Evolutionary conservation across 2,888 invertebrate species (phyloP).

Genomic region (Drosophila setosimentum): DNA sequence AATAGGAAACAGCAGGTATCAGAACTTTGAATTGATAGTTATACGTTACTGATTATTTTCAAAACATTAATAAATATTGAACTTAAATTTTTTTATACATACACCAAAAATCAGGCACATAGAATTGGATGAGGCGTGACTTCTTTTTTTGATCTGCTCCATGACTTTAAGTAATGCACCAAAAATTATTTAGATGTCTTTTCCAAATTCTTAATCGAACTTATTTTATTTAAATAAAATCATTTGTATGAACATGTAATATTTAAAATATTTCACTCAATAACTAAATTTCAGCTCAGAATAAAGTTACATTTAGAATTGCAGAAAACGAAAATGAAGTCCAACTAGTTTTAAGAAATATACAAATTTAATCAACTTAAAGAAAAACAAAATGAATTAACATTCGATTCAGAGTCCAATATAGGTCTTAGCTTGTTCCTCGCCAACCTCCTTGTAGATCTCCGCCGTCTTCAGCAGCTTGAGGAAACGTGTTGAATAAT

Average conservation of each 20-base stretch:
- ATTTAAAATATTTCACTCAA: background rate
- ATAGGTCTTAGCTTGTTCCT: conserved; percentile 45
- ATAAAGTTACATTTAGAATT: background rate
- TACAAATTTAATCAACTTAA: conserved; percentile 3
- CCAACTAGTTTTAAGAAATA: background rate
- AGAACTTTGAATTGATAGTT: too few relatives aligned
- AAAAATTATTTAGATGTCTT: background rate
- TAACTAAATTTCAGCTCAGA: background rate
- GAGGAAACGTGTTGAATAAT: conserved; percentile 68
- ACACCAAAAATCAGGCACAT: too few relatives aligned
- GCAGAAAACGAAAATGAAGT: background rate
- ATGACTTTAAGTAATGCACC: conserved; percentile 28
- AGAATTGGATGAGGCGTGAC: too few relatives aligned
- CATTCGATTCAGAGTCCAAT: conserved; percentile 32
- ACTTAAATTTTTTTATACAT: too few relatives aligned
- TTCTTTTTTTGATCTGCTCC: conserved; percentile 26
- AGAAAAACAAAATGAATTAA: background rate
- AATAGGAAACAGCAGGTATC: too few relatives aligned
- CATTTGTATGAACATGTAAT: background rate
- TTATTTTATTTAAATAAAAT: background rate
- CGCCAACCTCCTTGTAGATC: conserved; percentile 62
- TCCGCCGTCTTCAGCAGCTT: conserved; percentile 78
- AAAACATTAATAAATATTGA: too few relatives aligned
- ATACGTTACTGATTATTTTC: too few relatives aligned
- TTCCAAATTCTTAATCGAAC: background rate